phyloP scores from a whole-genome alignment of 2,888 invertebrate genomes.

The Volucella bombylans region DNA sequence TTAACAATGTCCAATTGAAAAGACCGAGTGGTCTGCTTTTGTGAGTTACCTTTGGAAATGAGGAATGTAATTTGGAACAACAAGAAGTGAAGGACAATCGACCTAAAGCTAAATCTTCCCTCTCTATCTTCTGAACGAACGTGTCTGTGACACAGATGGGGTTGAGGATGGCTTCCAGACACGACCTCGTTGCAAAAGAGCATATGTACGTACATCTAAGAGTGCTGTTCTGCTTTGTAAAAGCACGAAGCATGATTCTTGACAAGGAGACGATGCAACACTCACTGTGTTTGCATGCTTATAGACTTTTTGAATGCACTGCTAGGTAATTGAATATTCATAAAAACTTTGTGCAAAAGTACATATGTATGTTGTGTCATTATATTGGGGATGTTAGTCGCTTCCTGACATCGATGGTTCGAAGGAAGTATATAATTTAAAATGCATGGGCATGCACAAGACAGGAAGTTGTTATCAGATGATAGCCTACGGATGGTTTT shows the following conservation, averaged over 20 bases:
- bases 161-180: conserved; percentile 60
- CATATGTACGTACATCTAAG: conserved; percentile 46
- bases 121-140: conserved; percentile 33
- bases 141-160: conserved; percentile 43
- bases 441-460: conserved; percentile 71
- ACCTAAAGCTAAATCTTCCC: conserved; percentile 11
- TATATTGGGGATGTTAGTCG: not conserved
- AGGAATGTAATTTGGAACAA: conserved; percentile 32
- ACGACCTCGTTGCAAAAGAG: conserved; percentile 62
- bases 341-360: conserved; percentile 40
- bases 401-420: conserved; percentile 63
- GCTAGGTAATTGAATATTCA: conserved; percentile 70
- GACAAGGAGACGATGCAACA: conserved; percentile 27
- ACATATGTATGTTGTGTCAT: conserved; percentile 5
- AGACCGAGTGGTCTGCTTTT: not conserved
- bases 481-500: conserved; percentile 2
- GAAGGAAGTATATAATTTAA: conserved; percentile 60
- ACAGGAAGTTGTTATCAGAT: conserved; percentile 48
- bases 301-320: conserved; percentile 52
- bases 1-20: conserved; percentile 12
- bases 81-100: conserved; percentile 38
- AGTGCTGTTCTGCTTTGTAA: conserved; percentile 34
- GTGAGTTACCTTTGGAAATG: not conserved
- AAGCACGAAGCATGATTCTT: conserved; percentile 33
- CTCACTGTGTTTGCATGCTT: conserved; percentile 10